Evolutionary conservation across 2,797 vertebrate genomes (phyloP).

Genomic region (Serranus cabrilla): DNA sequence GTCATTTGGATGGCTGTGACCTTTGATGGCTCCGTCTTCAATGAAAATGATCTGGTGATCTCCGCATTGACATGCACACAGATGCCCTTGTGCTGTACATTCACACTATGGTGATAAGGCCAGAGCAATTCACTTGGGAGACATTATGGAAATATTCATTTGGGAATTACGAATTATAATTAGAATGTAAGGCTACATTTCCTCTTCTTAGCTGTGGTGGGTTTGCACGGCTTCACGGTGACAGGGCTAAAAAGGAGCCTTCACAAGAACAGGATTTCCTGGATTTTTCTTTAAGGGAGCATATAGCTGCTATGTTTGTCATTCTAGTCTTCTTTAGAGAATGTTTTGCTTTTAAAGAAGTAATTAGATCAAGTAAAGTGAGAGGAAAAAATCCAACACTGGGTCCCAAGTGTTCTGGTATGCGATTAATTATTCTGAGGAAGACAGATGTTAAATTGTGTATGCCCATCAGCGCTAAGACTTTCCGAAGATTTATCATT

Average conservation of each 20-base stretch:
- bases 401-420: slow-evolving; percentile 80
- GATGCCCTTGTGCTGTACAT: slow-evolving; percentile 79
- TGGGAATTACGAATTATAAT: slow-evolving; percentile 79
- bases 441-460: slow-evolving; percentile 90
- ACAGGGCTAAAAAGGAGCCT: slow-evolving; percentile 32
- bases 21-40: slow-evolving; percentile 84
- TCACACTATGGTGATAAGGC: slow-evolving; percentile 74
- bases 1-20: slow-evolving; percentile 84
- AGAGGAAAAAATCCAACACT: slow-evolving; percentile 75
- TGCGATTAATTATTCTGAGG: slow-evolving; percentile 86
- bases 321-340: slow-evolving; percentile 57
- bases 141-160: slow-evolving; percentile 83
- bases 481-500: slow-evolving; percentile 89
- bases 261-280: slow-evolving; percentile 21
- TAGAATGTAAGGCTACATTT: slow-evolving; percentile 68
- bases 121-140: slow-evolving; percentile 75
- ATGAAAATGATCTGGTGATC: slow-evolving; percentile 85
- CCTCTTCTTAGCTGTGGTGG: slow-evolving; percentile 33
- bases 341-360: slow-evolving; percentile 80
- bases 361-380: slow-evolving; percentile 82
- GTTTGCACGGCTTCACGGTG: slow-evolving; percentile 37
- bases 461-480: slow-evolving; percentile 88
- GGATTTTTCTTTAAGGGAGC: slow-evolving; percentile 10
- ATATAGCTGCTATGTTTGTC: slow-evolving; percentile 59
- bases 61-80: slow-evolving; percentile 78